Evolutionary conservation across 1,140 invertebrate genomes (phyloP).

Genomic region (Bombus confusus): DNA sequence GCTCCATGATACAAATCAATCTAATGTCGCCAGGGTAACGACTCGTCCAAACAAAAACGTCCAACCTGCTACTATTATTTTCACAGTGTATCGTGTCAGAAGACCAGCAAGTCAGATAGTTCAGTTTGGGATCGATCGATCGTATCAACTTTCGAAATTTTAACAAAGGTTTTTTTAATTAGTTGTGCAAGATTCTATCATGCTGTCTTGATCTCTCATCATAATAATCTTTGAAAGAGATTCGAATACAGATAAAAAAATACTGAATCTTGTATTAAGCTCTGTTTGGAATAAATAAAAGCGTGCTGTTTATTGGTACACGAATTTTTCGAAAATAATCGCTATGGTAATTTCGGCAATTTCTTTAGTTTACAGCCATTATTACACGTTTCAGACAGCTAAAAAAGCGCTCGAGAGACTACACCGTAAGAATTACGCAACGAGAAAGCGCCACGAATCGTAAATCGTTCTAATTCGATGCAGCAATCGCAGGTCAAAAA

Average conservation of each 20-base stretch:
- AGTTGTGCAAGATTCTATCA: too few species aligned
- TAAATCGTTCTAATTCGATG: slow-evolving; percentile 8
- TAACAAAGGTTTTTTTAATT: not conserved
- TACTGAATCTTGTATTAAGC: not conserved
- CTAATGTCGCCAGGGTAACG: slow-evolving; percentile 77
- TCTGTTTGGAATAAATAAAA: not conserved
- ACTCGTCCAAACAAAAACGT: slow-evolving; percentile 73
- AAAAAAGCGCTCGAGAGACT: not conserved
- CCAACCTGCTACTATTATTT: slow-evolving; percentile 40
- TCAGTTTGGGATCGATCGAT: slow-evolving; percentile 5
- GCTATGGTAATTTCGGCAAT: not conserved
- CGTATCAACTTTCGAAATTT: not conserved
- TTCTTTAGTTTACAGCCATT: not conserved
- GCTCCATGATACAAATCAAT: slow-evolving; percentile 74
- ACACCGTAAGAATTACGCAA: slow-evolving; percentile 23
- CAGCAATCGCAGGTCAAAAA: not conserved
- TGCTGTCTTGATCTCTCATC: too few species aligned
- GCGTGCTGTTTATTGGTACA: not conserved
- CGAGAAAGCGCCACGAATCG: slow-evolving; percentile 38
- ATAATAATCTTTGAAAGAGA: too few species aligned
- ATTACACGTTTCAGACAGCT: not conserved
- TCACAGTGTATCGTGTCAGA: slow-evolving; percentile 25
- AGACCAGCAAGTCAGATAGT: slow-evolving; percentile 1
- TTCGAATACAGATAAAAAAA: not conserved
- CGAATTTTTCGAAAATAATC: not conserved